Evolutionary conservation across 2,888 invertebrate genomes (phyloP).

Genomic region (Andrena praecox): DNA sequence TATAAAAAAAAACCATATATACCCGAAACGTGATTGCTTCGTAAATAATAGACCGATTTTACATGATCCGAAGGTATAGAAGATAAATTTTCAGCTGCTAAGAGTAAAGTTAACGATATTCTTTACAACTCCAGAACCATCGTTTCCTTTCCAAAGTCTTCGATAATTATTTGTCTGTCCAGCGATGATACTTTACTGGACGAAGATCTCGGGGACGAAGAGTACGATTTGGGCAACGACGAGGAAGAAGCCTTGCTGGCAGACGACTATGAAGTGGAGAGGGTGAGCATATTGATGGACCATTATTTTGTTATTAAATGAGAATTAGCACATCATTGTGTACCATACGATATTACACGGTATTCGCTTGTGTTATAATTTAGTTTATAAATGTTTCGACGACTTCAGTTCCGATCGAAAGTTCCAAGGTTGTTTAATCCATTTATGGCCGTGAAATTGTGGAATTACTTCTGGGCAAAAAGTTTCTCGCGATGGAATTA

Average conservation of each 20-base stretch:
- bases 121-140: background rate
- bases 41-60: background rate
- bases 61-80: background rate
- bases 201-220: conserved; percentile 84
- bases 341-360: background rate
- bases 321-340: conserved; percentile 34
- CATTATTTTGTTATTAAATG: conserved; percentile 63
- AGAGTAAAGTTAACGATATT: background rate
- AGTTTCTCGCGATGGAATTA: background rate
- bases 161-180: conserved; percentile 44
- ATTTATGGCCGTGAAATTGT: conserved; percentile 9
- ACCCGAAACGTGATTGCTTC: too few relatives aligned
- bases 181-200: conserved; percentile 84
- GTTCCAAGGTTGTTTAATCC: conserved; percentile 7
- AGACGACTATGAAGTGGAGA: conserved; percentile 84
- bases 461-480: background rate
- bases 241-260: conserved; percentile 85
- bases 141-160: background rate
- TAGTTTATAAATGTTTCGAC: conserved; percentile 12
- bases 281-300: conserved; percentile 80
- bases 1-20: too few relatives aligned
- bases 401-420: background rate
- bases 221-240: conserved; percentile 85
- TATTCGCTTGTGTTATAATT: conserved; percentile 3
- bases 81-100: background rate